Percentiles rank a stretch among this genome's conserved stretches.
These are phyloP conservation scores for Romanogobio albipinnatus DNA, from an alignment of 2,113 vertebrate species.

Conservation along the genomic window DNA sequence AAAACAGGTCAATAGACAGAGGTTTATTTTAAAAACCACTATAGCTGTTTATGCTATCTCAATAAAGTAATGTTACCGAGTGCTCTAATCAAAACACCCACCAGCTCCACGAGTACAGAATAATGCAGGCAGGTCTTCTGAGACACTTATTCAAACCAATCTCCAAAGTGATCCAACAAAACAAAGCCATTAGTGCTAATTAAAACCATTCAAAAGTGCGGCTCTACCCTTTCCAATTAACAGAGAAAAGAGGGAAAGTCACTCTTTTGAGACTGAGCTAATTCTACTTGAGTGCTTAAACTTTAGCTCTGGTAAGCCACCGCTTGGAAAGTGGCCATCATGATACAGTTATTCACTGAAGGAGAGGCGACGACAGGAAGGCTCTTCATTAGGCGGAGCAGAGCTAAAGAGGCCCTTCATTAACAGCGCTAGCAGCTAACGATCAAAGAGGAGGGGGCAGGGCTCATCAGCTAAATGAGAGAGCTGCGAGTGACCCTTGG, in stretches of 20 bases:
- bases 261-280: slow-evolving; percentile 45
- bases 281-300: slow-evolving; percentile 55
- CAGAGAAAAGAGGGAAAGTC: slow-evolving; percentile 44
- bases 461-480: slow-evolving; percentile 48
- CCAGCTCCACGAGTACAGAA: slow-evolving; percentile 24
- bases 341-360: slow-evolving; percentile 31
- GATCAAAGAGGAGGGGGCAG: slow-evolving; percentile 43
- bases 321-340: background rate
- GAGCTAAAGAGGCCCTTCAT: slow-evolving; percentile 61
- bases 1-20: slow-evolving; percentile 26
- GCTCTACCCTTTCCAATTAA: slow-evolving; percentile 51
- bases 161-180: slow-evolving; percentile 50
- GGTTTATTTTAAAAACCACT: slow-evolving; percentile 26
- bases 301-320: slow-evolving; percentile 39
- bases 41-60: background rate
- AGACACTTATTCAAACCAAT: slow-evolving; percentile 46
- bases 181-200: slow-evolving; percentile 56
- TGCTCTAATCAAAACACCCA: slow-evolving; percentile 28
- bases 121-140: slow-evolving; percentile 24
- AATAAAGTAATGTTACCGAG: slow-evolving; percentile 11
- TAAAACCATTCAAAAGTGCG: slow-evolving; percentile 52
- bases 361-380: slow-evolving; percentile 34
- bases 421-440: slow-evolving; percentile 51
- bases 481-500: slow-evolving; percentile 1
- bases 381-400: slow-evolving; percentile 49